phyloP scores from a whole-genome alignment of 2,797 vertebrate species.

The Coregonus suidteri region DNA sequence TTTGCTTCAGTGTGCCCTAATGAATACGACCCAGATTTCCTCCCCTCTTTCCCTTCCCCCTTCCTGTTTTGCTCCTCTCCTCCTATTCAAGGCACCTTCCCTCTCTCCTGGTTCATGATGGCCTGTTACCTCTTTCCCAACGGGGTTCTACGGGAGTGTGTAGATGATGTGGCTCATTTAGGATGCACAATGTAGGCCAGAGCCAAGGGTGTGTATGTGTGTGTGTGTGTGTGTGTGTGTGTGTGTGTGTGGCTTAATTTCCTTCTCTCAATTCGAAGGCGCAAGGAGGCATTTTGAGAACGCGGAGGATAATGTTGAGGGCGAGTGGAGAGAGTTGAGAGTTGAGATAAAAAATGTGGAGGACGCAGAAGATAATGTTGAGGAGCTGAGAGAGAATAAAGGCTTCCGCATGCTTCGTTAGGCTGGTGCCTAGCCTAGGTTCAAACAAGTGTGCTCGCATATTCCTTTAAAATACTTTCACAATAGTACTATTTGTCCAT shows the following conservation, averaged over 20 bases:
- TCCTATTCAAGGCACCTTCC: neutral
- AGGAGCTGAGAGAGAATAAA: too few relatives aligned
- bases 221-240: neutral
- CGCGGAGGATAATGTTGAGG: too few relatives aligned
- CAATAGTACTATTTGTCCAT: too few relatives aligned
- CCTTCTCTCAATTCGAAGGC: too few relatives aligned
- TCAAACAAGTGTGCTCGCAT: too few relatives aligned
- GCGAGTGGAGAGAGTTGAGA: too few relatives aligned
- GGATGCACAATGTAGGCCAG: slow-evolving; percentile 16
- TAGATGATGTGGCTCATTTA: neutral
- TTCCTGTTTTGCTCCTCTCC: slow-evolving; percentile 3
- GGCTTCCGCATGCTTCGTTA: too few relatives aligned
- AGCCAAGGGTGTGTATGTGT: neutral
- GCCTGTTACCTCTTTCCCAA: neutral
- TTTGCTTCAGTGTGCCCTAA: neutral
- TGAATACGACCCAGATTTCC: neutral
- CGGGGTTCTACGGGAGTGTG: neutral
- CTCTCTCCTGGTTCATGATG: neutral
- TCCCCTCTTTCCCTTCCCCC: neutral
- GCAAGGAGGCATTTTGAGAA: too few relatives aligned
- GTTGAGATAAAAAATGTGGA: too few relatives aligned
- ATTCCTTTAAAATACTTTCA: too few relatives aligned
- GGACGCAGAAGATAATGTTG: too few relatives aligned
- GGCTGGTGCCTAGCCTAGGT: too few relatives aligned
- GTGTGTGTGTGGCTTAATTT: neutral